A percentile compares a stretch with the other conserved stretches of the same genome.
Evolutionary conservation across 2,888 invertebrate genomes (phyloP).

Genomic region (Synanthedon formicaeformis): DNA sequence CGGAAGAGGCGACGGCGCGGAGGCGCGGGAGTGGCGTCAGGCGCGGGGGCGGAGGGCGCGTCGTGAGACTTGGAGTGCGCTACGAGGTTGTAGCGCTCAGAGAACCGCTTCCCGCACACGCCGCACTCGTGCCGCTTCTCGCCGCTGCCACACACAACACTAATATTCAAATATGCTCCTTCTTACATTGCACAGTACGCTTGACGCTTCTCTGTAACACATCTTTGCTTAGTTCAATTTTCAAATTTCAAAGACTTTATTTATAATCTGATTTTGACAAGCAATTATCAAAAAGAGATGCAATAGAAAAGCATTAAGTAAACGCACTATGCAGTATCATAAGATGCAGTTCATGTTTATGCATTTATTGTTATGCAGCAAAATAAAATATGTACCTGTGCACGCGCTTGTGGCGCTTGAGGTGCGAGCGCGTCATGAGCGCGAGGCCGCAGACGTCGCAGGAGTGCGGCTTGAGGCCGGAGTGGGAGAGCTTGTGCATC

Average conservation of each 20-base stretch:
- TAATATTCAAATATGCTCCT: too few species aligned
- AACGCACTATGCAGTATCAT: too few species aligned
- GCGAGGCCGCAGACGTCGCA: conserved; percentile 72
- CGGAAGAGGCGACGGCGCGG: conserved; percentile 47
- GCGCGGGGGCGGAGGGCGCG: conserved; percentile 9
- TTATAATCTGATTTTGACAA: too few species aligned
- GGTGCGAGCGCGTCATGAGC: conserved; percentile 74
- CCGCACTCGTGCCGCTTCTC: conserved; percentile 71
- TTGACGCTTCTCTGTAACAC: too few species aligned
- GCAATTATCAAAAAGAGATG: too few species aligned
- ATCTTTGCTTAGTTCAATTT: too few species aligned
- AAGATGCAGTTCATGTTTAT: too few species aligned
- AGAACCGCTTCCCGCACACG: conserved; percentile 71
- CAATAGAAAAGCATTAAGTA: too few species aligned
- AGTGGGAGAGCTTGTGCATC: conserved; percentile 76
- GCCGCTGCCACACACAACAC: conserved; percentile 37
- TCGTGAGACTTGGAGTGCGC: conserved; percentile 60
- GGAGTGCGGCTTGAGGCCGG: conserved; percentile 71
- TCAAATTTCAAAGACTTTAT: too few species aligned
- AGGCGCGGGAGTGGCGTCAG: conserved; percentile 9
- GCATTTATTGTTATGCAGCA: too few species aligned
- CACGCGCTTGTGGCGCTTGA: conserved; percentile 75
- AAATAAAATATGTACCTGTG: conserved; percentile 37
- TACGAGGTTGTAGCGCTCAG: conserved; percentile 66
- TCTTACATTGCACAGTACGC: too few species aligned